Evolutionary conservation across 2,888 invertebrate species (phyloP).

Genomic region (Cataglyphis albicans): DNA sequence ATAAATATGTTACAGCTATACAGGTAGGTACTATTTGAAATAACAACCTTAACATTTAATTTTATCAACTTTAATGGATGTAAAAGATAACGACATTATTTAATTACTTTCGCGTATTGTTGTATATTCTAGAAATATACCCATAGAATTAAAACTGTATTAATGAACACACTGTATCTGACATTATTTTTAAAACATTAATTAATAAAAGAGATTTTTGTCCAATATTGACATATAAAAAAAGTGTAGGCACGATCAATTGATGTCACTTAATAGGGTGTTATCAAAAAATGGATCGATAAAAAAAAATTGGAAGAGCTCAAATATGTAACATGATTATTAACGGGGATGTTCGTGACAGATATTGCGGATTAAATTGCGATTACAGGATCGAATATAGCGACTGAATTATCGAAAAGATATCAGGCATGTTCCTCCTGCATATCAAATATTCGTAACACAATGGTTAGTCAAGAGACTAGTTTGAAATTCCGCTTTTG

Average conservation of each 20-base stretch:
- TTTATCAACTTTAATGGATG: slow-evolving; percentile 8
- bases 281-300: slow-evolving; percentile 16
- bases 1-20: background rate
- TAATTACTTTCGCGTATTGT: background rate
- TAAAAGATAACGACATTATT: slow-evolving; percentile 5
- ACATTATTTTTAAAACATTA: background rate
- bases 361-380: background rate
- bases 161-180: slow-evolving; percentile 13
- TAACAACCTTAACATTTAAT: background rate
- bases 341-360: background rate
- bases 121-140: background rate
- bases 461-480: background rate
- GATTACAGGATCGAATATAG: background rate
- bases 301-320: slow-evolving; percentile 1
- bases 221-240: background rate
- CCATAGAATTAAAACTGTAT: background rate
- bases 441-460: background rate
- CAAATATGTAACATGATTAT: background rate
- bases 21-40: background rate
- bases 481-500: background rate
- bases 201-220: background rate
- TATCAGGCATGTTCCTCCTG: background rate
- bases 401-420: slow-evolving; percentile 1
- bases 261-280: background rate
- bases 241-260: background rate